Evolutionary conservation across 1,140 invertebrate species (phyloP).

Genomic region (Colletes latitarsis): DNA sequence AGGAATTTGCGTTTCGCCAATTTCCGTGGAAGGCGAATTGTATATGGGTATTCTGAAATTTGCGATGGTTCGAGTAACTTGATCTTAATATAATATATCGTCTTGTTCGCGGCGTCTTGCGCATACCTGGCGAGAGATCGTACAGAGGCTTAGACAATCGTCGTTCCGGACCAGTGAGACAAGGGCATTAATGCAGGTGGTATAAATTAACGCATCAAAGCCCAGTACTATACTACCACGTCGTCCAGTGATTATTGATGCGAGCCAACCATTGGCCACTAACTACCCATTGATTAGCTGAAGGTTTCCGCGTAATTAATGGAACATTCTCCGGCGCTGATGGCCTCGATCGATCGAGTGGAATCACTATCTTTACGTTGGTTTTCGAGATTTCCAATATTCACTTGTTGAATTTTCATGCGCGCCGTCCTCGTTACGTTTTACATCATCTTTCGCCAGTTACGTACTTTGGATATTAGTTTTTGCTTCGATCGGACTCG

Average conservation of each 20-base stretch:
- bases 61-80: conserved; percentile 16
- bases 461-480: too few relatives aligned
- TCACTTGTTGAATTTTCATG: neutral
- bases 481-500: too few relatives aligned
- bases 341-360: conserved; percentile 29
- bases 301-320: conserved; percentile 78
- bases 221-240: conserved; percentile 60
- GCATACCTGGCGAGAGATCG: conserved; percentile 34
- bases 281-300: conserved; percentile 78
- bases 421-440: too few relatives aligned
- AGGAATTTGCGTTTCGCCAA: too few relatives aligned
- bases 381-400: neutral
- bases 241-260: conserved; percentile 76
- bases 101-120: conserved; percentile 35
- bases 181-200: conserved; percentile 67
- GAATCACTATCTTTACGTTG: conserved; percentile 1
- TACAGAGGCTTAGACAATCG: conserved; percentile 61
- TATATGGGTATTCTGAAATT: conserved; percentile 8
- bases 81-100: conserved; percentile 58
- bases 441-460: too few relatives aligned
- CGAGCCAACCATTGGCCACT: conserved; percentile 76
- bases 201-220: conserved; percentile 78
- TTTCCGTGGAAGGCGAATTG: neutral
- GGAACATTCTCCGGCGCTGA: conserved; percentile 64
- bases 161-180: conserved; percentile 59